phyloP scores from a whole-genome alignment of 2,888 invertebrate genomes.

The Enchytraeus crypticus region DNA sequence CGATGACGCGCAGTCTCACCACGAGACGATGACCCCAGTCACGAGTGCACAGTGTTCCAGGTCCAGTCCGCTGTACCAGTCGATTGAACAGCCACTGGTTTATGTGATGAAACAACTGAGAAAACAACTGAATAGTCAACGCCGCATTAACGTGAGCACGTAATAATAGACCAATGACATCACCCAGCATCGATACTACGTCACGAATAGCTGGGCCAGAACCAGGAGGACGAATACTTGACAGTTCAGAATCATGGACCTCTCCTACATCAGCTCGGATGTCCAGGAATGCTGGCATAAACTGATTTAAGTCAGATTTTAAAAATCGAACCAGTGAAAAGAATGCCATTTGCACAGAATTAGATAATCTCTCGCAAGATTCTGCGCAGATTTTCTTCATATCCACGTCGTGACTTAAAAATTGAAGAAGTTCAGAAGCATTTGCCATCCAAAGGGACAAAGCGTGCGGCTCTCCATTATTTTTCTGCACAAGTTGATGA shows the following conservation, averaged over 20 bases:
- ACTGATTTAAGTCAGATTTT: constrained; percentile 43
- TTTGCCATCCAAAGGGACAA: constrained; percentile 82
- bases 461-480: constrained; percentile 39
- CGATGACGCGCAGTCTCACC: constrained; percentile 72
- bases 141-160: constrained; percentile 94
- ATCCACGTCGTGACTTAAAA: constrained; percentile 88
- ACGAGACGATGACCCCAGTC: constrained; percentile 79
- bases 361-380: constrained; percentile 64
- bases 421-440: constrained; percentile 87
- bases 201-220: constrained; percentile 25
- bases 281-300: constrained; percentile 46
- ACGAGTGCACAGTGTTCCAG: constrained; percentile 59
- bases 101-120: constrained; percentile 92
- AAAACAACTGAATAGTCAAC: constrained; percentile 94
- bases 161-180: constrained; percentile 80
- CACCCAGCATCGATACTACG: constrained; percentile 63
- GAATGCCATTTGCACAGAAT: constrained; percentile 85
- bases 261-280: constrained; percentile 29
- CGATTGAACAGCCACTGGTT: constrained; percentile 84
- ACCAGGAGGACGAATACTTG: background rate
- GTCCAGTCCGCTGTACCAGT: constrained; percentile 47
- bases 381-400: constrained; percentile 57
- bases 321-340: constrained; percentile 54
- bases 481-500: constrained; percentile 37
- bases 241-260: background rate